These are phyloP conservation scores for Ophraella communa DNA, from an alignment of 2,888 invertebrate species.

Conservation along the genomic window DNA sequence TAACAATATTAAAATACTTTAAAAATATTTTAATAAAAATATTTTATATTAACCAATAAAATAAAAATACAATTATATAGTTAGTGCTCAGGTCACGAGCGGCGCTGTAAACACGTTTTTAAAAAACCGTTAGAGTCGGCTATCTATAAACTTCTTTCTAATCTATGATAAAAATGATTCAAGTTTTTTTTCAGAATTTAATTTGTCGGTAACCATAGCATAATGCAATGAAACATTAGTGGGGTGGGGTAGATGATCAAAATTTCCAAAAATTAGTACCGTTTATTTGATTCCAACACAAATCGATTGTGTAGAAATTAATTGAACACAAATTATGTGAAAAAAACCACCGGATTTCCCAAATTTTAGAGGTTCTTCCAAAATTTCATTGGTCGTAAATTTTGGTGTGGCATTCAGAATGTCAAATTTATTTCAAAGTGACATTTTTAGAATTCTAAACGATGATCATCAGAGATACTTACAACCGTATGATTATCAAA, in stretches of 20 bases:
- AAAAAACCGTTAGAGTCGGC: too few species aligned
- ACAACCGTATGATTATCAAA: slow-evolving; percentile 14
- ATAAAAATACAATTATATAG: too few species aligned
- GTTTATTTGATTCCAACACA: too few species aligned
- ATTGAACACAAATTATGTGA: not conserved
- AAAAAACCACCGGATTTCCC: not conserved
- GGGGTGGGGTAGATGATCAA: not conserved
- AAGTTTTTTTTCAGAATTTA: too few species aligned
- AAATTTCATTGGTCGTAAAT: slow-evolving; percentile 4
- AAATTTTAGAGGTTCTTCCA: not conserved
- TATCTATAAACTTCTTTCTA: too few species aligned
- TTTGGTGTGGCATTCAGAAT: slow-evolving; percentile 12
- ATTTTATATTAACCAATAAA: too few species aligned
- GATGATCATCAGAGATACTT: slow-evolving; percentile 41
- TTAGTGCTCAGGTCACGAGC: too few species aligned
- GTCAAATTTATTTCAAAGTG: slow-evolving; percentile 29
- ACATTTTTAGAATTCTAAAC: slow-evolving; percentile 39
- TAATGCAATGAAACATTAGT: not conserved
- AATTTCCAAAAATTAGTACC: not conserved
- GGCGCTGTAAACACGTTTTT: too few species aligned
- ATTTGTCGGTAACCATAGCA: not conserved
- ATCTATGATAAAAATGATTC: too few species aligned
- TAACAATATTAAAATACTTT: too few species aligned
- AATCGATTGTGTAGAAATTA: not conserved
- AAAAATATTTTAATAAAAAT: too few species aligned